Evolutionary conservation across 2,113 vertebrate genomes (phyloP).

Genomic region (Mustela nigripes): DNA sequence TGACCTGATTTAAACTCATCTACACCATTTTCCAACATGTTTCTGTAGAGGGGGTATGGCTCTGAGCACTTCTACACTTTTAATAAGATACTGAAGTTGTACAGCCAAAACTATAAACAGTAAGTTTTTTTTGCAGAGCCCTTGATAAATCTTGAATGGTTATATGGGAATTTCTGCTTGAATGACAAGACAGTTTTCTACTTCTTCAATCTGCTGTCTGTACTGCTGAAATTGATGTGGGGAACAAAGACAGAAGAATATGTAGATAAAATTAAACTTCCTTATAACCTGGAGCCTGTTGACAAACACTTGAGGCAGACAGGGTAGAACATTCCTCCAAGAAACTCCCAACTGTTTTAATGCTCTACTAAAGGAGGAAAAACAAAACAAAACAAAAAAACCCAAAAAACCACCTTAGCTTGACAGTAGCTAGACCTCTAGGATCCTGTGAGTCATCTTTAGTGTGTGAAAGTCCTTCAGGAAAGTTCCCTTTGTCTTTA

Average conservation of each 20-base stretch:
- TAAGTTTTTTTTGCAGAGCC: constrained; percentile 95
- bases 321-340: neutral
- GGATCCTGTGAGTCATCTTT: neutral
- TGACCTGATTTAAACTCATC: constrained; percentile 93
- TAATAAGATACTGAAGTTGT: constrained; percentile 91
- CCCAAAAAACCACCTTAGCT: neutral
- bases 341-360: neutral
- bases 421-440: neutral
- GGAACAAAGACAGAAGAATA: neutral
- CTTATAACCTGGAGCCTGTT: neutral
- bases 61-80: constrained; percentile 95
- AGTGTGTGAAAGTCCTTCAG: neutral
- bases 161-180: constrained; percentile 96
- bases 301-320: neutral
- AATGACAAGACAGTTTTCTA: constrained; percentile 96
- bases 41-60: constrained; percentile 92
- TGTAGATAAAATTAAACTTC: neutral
- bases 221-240: constrained; percentile 91
- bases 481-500: neutral
- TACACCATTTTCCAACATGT: constrained; percentile 91
- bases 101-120: constrained; percentile 92
- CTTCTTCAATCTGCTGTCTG: constrained; percentile 96
- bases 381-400: too few relatives aligned
- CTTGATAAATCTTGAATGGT: constrained; percentile 95
- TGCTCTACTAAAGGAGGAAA: neutral